Conservation (phyloP, 2,113 vertebrate genomes). For the Gallinago jamesoni region DNA sequence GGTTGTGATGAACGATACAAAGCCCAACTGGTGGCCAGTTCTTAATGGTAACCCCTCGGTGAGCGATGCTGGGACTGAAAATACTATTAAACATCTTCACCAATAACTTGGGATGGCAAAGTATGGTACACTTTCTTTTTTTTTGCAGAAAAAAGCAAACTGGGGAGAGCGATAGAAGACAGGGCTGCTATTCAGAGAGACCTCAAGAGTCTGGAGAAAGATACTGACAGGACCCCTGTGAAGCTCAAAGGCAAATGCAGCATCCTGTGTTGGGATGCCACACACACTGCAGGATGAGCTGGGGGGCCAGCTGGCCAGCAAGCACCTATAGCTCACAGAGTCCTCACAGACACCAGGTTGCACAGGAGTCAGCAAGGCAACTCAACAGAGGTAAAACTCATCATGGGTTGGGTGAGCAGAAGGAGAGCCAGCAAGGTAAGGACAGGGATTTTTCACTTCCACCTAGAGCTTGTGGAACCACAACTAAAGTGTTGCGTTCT, state of each 20-base stretch:
- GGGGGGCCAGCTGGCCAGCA: neutral
- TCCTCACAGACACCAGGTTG: neutral
- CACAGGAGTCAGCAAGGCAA: neutral
- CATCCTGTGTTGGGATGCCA: neutral
- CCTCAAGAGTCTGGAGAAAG: neutral
- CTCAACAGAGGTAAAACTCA: neutral
- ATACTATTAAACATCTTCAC: neutral
- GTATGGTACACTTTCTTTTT: too few relatives aligned
- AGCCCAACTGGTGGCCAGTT: neutral
- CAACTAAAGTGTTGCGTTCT: neutral
- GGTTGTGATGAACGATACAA: neutral
- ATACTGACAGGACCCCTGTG: neutral
- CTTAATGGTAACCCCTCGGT: neutral
- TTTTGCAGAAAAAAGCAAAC: neutral
- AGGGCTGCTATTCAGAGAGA: neutral
- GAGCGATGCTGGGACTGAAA: neutral
- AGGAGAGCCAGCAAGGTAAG: neutral
- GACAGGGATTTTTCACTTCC: neutral
- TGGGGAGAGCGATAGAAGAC: neutral
- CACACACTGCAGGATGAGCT: accelerated
- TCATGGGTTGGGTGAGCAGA: neutral
- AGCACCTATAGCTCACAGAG: neutral
- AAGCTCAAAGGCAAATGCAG: neutral
- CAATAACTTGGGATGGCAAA: neutral
- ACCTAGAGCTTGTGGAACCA: neutral